A percentile compares a stretch with the other conserved stretches of the same genome.
Conservation (phyloP, 2,888 invertebrate genomes). For the Drosophila yooni region DNA sequence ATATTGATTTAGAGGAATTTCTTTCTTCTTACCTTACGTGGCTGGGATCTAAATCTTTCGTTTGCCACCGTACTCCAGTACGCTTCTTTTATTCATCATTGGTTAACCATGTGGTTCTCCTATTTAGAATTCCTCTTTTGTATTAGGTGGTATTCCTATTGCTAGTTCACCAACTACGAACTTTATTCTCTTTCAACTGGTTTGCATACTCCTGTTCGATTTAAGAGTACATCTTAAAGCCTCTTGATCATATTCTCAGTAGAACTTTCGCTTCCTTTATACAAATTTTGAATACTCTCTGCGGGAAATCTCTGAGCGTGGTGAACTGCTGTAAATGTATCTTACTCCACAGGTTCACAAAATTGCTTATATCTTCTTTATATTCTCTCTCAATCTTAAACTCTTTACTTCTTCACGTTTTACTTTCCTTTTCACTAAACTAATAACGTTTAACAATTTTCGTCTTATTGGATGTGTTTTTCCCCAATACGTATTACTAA, state of each 20-base stretch:
- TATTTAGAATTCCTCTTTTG: too few relatives aligned
- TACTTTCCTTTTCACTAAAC: background rate
- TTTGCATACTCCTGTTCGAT: background rate
- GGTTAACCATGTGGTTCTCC: too few relatives aligned
- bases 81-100: too few relatives aligned
- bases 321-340: too few relatives aligned
- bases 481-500: background rate
- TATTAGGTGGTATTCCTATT: background rate
- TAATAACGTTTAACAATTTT: background rate
- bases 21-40: background rate
- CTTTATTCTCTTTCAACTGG: background rate
- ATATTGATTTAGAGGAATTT: background rate
- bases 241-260: background rate
- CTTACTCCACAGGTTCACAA: too few relatives aligned
- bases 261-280: background rate
- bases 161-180: background rate
- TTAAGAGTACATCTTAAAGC: background rate
- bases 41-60: too few relatives aligned
- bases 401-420: background rate
- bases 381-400: too few relatives aligned
- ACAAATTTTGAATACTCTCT: background rate
- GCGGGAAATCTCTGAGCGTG: too few relatives aligned
- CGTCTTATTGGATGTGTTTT: background rate
- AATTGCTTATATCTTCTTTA: too few relatives aligned
- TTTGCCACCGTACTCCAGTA: too few relatives aligned